These are phyloP conservation scores for Caligus rogercresseyi DNA, from an alignment of 1,140 invertebrate species.

Conservation along the genomic window DNA sequence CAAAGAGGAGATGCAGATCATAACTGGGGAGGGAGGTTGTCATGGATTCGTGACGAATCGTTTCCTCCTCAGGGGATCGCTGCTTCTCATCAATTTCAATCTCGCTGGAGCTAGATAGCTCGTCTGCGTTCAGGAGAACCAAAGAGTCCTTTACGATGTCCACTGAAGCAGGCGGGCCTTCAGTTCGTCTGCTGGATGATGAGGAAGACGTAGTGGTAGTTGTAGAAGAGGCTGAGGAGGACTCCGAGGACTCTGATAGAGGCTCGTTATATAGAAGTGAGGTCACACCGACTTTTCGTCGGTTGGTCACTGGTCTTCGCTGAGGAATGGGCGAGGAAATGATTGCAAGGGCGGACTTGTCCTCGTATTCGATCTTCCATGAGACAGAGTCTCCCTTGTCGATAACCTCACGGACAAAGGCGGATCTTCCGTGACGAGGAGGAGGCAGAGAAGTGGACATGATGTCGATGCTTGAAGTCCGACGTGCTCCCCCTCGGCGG, in stretches of 20 bases:
- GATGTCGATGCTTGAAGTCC: background rate
- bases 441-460: background rate
- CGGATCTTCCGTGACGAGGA: background rate
- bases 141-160: background rate
- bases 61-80: background rate
- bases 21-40: slow-evolving; percentile 7
- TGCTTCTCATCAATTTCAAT: slow-evolving; percentile 11
- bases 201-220: background rate
- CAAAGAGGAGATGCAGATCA: slow-evolving; percentile 6
- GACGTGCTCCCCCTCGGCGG: background rate
- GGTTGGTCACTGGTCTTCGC: background rate
- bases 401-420: slow-evolving; percentile 11
- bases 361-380: slow-evolving; percentile 15
- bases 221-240: background rate
- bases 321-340: background rate
- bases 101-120: slow-evolving; percentile 16
- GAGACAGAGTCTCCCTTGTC: slow-evolving; percentile 8
- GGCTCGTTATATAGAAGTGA: slow-evolving; percentile 4
- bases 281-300: background rate
- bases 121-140: background rate
- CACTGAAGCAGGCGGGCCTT: background rate
- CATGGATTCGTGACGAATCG: background rate
- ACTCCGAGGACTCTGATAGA: background rate
- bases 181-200: too few relatives aligned
- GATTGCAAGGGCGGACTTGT: background rate